Percentiles rank a stretch among this genome's conserved stretches.
These are phyloP conservation scores for Merluccius polli DNA, from an alignment of 2,797 vertebrate genomes.

Conservation along the genomic window DNA sequence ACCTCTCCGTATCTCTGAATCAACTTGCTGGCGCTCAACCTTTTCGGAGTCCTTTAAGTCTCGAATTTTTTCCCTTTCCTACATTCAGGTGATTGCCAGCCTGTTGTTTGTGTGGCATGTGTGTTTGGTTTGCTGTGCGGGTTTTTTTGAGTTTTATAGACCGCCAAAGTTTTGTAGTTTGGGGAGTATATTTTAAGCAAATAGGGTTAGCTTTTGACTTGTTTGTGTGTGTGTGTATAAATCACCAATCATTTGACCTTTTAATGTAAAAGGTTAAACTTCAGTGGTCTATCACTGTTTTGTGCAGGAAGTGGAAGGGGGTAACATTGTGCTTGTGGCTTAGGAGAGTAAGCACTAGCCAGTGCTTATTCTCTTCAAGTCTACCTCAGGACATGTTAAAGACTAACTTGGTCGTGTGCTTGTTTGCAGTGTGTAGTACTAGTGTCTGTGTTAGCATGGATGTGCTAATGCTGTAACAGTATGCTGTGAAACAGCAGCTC, in stretches of 20 bases:
- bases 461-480: conserved; percentile 21
- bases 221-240: neutral
- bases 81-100: conserved; percentile 35
- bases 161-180: neutral
- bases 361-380: too few species aligned
- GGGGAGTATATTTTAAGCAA: neutral
- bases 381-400: too few species aligned
- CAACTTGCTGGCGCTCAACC: neutral
- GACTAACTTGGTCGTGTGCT: neutral
- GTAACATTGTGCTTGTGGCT: neutral
- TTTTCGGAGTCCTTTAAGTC: neutral
- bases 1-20: neutral
- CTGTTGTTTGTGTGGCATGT: neutral
- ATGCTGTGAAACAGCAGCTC: conserved; percentile 32
- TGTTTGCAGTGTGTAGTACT: conserved; percentile 30
- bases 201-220: too few species aligned
- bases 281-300: neutral
- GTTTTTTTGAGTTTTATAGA: conserved; percentile 1
- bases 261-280: neutral
- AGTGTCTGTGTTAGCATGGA: conserved; percentile 14
- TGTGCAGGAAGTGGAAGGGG: conserved; percentile 7
- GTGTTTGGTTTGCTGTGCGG: conserved; percentile 5
- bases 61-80: conserved; percentile 4
- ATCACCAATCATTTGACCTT: too few species aligned
- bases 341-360: too few species aligned